Conservation (phyloP, 2,888 invertebrate species). For the Nebria brevicollis region DNA sequence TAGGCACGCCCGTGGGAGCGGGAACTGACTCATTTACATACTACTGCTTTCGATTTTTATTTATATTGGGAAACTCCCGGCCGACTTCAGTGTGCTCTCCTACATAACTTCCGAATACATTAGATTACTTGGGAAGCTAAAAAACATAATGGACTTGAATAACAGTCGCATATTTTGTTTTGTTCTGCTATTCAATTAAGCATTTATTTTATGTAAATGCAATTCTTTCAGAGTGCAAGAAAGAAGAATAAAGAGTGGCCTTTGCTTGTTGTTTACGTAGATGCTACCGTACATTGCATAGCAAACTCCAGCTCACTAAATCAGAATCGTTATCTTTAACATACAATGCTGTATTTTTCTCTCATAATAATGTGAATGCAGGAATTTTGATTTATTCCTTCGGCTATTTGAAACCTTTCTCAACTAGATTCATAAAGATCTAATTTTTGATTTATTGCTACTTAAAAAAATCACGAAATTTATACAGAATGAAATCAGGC, state of each 20-base stretch:
- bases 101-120: conserved; percentile 55
- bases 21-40: conserved; percentile 53
- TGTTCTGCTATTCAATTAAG: conserved; percentile 57
- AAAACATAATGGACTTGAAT: conserved; percentile 55
- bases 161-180: conserved; percentile 58
- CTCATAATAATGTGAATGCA: not conserved
- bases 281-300: not conserved
- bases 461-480: too few species aligned
- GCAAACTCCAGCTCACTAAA: not conserved
- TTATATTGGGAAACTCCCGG: conserved; percentile 52
- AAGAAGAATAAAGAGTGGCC: not conserved
- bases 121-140: conserved; percentile 53
- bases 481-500: too few species aligned
- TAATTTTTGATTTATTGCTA: not conserved
- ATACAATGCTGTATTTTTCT: not conserved
- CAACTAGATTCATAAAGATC: not conserved
- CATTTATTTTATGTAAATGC: conserved; percentile 53
- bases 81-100: conserved; percentile 51
- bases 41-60: conserved; percentile 55
- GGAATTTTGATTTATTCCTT: not conserved
- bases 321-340: not conserved
- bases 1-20: conserved; percentile 49
- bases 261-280: conserved; percentile 13
- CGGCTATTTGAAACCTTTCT: not conserved
- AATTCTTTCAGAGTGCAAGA: conserved; percentile 45